A percentile compares a stretch with the other conserved stretches of the same genome.
Evolutionary conservation across 1,140 invertebrate species (phyloP).

Genomic region (Delia radicum): DNA sequence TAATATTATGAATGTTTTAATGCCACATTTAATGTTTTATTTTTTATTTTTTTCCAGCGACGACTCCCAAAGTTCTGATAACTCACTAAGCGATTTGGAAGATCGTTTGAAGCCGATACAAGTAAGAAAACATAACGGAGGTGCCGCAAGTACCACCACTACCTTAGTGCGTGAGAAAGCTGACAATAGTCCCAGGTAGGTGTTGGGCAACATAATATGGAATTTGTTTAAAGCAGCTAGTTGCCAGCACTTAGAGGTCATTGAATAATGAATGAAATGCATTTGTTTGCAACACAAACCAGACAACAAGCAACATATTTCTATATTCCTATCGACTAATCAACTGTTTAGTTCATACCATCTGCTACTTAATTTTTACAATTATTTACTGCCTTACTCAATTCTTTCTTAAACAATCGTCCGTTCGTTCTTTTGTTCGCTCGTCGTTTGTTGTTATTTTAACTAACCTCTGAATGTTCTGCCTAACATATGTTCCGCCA

Average conservation of each 20-base stretch:
- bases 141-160: slow-evolving; percentile 35
- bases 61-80: slow-evolving; percentile 49
- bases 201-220: neutral
- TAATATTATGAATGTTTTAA: too few relatives aligned
- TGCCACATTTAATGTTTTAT: too few relatives aligned
- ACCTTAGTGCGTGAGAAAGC: slow-evolving; percentile 51
- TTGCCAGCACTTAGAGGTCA: slow-evolving; percentile 16
- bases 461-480: too few relatives aligned
- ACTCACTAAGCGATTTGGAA: slow-evolving; percentile 49
- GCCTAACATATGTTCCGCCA: neutral
- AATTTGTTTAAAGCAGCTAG: slow-evolving; percentile 7
- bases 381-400: neutral
- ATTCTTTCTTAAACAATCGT: neutral
- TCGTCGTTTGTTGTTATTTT: neutral
- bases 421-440: neutral
- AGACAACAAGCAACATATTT: neutral
- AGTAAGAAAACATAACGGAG: slow-evolving; percentile 33
- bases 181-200: slow-evolving; percentile 54
- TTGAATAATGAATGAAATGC: slow-evolving; percentile 8
- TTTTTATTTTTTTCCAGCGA: slow-evolving; percentile 36
- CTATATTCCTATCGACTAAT: neutral
- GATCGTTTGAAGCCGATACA: slow-evolving; percentile 48
- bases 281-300: neutral
- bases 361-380: neutral
- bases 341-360: neutral